These are phyloP conservation scores for Phocoena phocoena DNA, from an alignment of 2,113 vertebrate genomes.

Conservation along the genomic window DNA sequence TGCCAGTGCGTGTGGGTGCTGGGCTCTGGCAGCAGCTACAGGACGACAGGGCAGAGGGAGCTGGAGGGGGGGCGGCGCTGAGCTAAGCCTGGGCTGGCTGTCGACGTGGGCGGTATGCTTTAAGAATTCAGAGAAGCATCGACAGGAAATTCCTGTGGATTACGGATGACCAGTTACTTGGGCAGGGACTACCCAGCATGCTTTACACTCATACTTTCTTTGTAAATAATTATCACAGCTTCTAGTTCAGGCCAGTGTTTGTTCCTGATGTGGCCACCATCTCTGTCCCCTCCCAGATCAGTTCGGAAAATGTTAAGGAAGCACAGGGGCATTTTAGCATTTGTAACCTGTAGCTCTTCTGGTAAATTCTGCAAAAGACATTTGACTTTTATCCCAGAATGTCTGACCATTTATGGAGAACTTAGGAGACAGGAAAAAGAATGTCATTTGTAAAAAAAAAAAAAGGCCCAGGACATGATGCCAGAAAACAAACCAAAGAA, in stretches of 20 bases:
- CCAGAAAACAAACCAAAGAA: neutral
- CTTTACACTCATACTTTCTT: neutral
- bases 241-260: neutral
- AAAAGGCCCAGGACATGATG: neutral
- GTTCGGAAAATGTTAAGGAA: neutral
- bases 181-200: neutral
- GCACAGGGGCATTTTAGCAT: too few species aligned
- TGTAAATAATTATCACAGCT: neutral
- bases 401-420: neutral
- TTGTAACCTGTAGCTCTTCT: neutral
- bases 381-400: neutral
- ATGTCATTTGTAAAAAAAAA: neutral
- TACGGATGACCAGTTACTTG: neutral
- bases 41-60: neutral
- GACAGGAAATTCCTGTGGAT: neutral
- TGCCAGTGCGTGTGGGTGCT: neutral
- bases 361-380: neutral
- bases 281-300: too few species aligned
- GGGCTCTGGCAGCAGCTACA: neutral
- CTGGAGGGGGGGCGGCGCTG: accelerated
- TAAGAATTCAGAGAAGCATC: neutral
- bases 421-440: neutral
- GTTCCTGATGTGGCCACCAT: neutral
- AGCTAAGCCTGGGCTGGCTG: too few species aligned
- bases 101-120: neutral